Evolutionary conservation across 2,113 vertebrate genomes (phyloP).

Genomic region (Circaetus gallicus): DNA sequence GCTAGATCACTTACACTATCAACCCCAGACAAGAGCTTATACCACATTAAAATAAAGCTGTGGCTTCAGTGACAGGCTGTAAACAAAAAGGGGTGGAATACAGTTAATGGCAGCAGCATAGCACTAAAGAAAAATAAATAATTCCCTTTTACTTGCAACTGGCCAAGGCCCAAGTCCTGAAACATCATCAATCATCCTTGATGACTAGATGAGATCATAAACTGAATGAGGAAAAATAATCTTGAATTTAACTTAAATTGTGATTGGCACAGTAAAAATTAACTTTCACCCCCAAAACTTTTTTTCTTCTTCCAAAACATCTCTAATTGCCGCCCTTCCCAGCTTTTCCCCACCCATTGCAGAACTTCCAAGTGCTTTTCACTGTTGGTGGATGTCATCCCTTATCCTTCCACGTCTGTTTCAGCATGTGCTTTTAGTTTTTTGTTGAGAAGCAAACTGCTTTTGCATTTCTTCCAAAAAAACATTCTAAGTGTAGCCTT

Average conservation of each 20-base stretch:
- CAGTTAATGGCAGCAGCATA: not conserved
- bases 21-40: conserved; percentile 14
- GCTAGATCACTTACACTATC: not conserved
- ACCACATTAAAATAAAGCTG: not conserved
- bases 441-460: not conserved
- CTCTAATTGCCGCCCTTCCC: not conserved
- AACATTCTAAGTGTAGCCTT: not conserved
- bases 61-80: conserved; percentile 31
- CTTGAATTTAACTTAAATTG: conserved; percentile 21
- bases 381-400: not conserved
- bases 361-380: not conserved
- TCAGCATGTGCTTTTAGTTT: not conserved
- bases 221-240: conserved; percentile 35
- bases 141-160: not conserved
- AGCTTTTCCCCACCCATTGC: not conserved
- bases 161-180: not conserved
- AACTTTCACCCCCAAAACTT: conserved; percentile 2
- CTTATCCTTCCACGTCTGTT: not conserved
- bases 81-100: conserved; percentile 5
- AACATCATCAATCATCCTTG: not conserved
- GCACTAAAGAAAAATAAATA: not conserved
- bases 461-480: conserved; percentile 1
- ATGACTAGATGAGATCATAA: conserved; percentile 43
- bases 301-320: conserved; percentile 40
- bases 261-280: conserved; percentile 35